Base-by-base conservation (phyloP, 2,797 vertebrate genomes). In the Sebastes melanostomus region DNA sequence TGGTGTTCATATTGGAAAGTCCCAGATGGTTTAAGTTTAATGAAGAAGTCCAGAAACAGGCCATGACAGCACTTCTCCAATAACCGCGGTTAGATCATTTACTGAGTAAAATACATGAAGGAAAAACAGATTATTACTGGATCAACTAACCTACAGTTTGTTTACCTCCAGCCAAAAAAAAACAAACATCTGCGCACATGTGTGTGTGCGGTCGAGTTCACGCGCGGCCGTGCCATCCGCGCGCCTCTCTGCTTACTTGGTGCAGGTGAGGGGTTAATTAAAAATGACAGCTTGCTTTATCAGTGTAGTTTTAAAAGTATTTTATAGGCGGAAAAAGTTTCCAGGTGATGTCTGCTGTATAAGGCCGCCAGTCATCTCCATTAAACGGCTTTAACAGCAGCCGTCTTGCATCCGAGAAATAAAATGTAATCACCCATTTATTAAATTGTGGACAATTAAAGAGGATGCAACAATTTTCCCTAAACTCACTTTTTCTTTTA, bases 401-500 rank as follows among this genome's bases (percentile, higher is more conserved):
- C 80, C 66, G 72, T 54, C 25, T 68, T 55, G 65, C 52, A 32
- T 71, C 73, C 7, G 32, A 55, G 58, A 72, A 81, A 78, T 80
- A 14, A 80, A 72, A 71, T 66, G 12, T 34, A 59, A 87, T 77
- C 66, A 52, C 55, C 55, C 66, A 65, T 85, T 73, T 77, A 86
- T 83, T 84, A 75, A 89, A 88, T 62, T 75, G 29, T 42, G 69
- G 27, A 81, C 78, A 83, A 71, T 84, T 71, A 82, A 46, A 72
- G 62, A 77, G 10, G 68, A 80, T 65, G 55, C 60, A 13, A 63
- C 69, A 60, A 42, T 76, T 88, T 86, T 62, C 89, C 89, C 71
- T 83, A 84, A 92, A 92, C 14, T 52, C 65, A 62, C 32, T 76
- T 94, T 93, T 93, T 94, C 71, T 86, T 96, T 69, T 95, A 96